A percentile compares a stretch with the other conserved stretches of the same genome.
phyloP scores from a whole-genome alignment of 2,888 invertebrate species.

The Plagodis dolabraria region DNA sequence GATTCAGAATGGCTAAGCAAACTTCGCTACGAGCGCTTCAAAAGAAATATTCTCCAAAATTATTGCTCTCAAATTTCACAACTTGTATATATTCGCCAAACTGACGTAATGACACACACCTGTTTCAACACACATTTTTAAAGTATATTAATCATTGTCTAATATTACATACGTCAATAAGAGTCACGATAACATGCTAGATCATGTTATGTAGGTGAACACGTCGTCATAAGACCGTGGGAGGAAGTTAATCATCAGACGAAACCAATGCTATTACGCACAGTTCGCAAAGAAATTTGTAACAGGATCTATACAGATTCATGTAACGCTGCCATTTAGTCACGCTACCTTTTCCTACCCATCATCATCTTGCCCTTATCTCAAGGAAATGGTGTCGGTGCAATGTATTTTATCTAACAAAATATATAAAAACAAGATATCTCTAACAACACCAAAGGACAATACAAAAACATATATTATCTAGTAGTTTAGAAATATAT shows the following conservation, averaged over 20 bases:
- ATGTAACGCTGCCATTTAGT: too few species aligned
- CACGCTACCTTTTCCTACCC: too few species aligned
- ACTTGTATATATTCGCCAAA: neutral
- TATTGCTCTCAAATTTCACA: neutral
- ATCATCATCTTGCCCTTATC: too few species aligned
- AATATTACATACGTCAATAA: neutral
- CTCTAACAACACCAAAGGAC: too few species aligned
- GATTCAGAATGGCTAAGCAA: too few species aligned
- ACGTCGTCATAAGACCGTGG: conserved; percentile 1
- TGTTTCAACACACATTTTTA: conserved; percentile 11
- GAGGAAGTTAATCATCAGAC: conserved; percentile 12
- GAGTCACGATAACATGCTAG: conserved; percentile 6
- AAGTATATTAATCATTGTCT: conserved; percentile 2
- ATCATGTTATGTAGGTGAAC: neutral
- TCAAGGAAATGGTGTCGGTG: too few species aligned
- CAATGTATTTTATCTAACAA: too few species aligned
- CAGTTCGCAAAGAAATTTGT: neutral
- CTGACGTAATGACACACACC: conserved; percentile 6
- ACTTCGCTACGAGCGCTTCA: too few species aligned
- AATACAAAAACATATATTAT: too few species aligned
- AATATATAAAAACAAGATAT: too few species aligned
- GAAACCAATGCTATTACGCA: neutral
- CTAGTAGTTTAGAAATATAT: too few species aligned
- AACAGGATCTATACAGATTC: neutral
- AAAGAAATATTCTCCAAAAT: neutral